Evolutionary conservation across 2,888 invertebrate genomes (phyloP), one percentile per base, ranked within the genome.

Genomic region (Tryphoninae sp.): DNA sequence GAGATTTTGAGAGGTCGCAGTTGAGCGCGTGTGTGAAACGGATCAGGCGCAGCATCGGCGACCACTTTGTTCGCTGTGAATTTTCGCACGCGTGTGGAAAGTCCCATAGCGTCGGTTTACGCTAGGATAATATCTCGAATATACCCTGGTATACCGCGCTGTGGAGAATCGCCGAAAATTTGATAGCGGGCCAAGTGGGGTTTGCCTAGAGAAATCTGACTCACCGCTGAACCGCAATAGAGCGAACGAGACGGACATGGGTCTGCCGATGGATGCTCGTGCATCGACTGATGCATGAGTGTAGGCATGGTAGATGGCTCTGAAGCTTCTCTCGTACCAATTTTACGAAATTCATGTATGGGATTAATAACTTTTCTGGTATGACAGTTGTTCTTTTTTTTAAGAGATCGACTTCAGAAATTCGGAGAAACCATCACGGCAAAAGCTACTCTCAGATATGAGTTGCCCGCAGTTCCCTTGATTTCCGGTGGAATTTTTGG

Each of bases 141-240:
- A 58, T 55, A 61, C 19, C 19, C 1, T 19, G 49, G 40, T 64
- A 51, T 81, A 59, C 13, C 9, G 16, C 19, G 42, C 69, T 78
- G 23, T 42, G 64, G n/a, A 40, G 13, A 49, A 55, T 19, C 80
- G 78, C 33, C 78, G 58, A 76, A 82, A 86, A 89, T 88, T 89
- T 89, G 89, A 89, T 87, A 88, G 86, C 85, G 72, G 73, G 87
- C 89, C 89, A 89, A 89, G 80, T 86, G 83, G 78, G 85, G 85
- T 83, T 23, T 22, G 85, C 42, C 69, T 16, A 9, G 71, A 13
- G 71, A 76, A 58, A 53, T 81, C 80, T 86, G 87, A 86, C 80
- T 86, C 84, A 86, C 59, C 64, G 42, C 42, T 13, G n/a, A 61
- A 23, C 13, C 26, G 6, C 13, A 45, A 2, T 22, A 45, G 26